Base-by-base conservation (phyloP, 2,888 invertebrate species). In the Fabriciana adippe region DNA sequence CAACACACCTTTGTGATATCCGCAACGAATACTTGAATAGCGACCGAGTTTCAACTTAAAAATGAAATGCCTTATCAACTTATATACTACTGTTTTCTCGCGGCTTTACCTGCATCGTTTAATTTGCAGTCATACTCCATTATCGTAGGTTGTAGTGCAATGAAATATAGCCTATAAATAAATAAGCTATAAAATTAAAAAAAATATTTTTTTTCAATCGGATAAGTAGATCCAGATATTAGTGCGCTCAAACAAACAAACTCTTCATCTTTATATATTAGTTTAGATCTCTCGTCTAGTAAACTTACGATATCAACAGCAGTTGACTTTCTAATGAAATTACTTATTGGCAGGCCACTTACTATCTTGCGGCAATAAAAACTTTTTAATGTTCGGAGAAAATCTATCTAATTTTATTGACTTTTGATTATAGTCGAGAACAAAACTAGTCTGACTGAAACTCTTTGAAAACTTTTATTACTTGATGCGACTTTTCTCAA, bases 21-120 rank as follows among this genome's bases (percentile, higher is more conserved):
- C 81, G 82, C 82, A 78, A 83, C 84, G 79, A 86, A 88, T 85
- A 74, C 75, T 70, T 78, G 76, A 81, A 81, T 77, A 70, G 74
- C 70, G 66, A 62, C 75, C 75, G 74, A 81, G 81, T 79, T 80
- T 76, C 74, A 72, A 53, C 59, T 56, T 64, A 41, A 41, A 41
- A 8, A 11, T 41, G 48, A 47, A 69, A 61, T 67, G 59, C 48
- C 63, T 64, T 60, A 67, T 50, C 62, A 70, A 69, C 66, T 54
- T 53, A 57, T 18, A n/a, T 16, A 35, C 26, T 26, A 26, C 26
- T 0, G 26, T 26, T 4, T 26, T 26, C 26, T 26, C 18, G 18
- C 18, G 18, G 18, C 18, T 18, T 18, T 2, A 18, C 18, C 18
- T 18, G 18, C 18, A 18, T 18, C 18, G 18, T 18, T 18, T 18